These are phyloP conservation scores for Tetragonula clypearis DNA, from an alignment of 1,140 invertebrate species.

Conservation along the genomic window DNA sequence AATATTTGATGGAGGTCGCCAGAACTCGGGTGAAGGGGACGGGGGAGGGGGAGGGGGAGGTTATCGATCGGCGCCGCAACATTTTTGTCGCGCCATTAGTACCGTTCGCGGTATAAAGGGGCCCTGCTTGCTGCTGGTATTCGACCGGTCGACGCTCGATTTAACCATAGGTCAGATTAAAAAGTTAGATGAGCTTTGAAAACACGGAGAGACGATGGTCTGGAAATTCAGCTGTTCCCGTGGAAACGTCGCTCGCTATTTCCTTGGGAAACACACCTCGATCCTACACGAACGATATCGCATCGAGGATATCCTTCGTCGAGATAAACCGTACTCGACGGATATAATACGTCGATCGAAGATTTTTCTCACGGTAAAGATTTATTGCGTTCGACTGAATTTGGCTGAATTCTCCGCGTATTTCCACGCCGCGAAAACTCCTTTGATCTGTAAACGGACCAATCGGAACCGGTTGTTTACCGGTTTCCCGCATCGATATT, in stretches of 20 bases:
- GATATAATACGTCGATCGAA: background rate
- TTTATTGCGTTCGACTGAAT: background rate
- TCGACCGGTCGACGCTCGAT: constrained; percentile 29
- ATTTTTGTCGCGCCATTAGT: constrained; percentile 53
- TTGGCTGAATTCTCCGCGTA: background rate
- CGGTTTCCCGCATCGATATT: background rate
- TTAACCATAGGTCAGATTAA: constrained; percentile 45
- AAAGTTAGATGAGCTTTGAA: constrained; percentile 47
- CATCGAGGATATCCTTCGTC: background rate
- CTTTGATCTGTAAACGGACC: constrained; percentile 27
- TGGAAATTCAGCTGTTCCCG: background rate
- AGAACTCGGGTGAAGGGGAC: background rate
- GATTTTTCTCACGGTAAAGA: background rate
- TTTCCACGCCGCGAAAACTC: background rate
- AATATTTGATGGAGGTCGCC: constrained; percentile 45
- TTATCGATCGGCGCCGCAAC: constrained; percentile 48
- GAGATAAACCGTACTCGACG: background rate
- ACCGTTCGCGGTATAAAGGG: constrained; percentile 19
- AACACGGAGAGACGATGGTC: constrained; percentile 23
- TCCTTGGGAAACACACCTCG: background rate
- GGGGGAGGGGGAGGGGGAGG: background rate
- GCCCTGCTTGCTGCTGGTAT: background rate
- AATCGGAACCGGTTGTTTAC: constrained; percentile 24
- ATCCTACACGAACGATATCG: background rate
- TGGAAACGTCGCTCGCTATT: no score